Percentiles rank a stretch among this genome's conserved stretches.
phyloP scores from a whole-genome alignment of 2,888 invertebrate species.

The Xestoiulus laeticollis region DNA sequence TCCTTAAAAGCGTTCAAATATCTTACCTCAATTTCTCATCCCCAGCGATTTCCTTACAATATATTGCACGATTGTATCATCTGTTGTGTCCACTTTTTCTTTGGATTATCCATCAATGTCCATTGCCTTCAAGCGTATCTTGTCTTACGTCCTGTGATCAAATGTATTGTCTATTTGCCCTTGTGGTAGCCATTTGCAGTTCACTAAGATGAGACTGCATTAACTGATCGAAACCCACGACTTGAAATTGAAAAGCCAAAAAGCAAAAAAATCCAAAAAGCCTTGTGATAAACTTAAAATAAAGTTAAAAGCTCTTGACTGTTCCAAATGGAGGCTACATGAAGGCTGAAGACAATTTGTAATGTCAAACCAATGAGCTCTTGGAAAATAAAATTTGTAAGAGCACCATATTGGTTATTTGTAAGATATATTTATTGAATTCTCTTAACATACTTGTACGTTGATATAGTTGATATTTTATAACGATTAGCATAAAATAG shows the following conservation, averaged over 20 bases:
- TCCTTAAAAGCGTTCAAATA: background rate
- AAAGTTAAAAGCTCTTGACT: background rate
- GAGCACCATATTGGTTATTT: too few relatives aligned
- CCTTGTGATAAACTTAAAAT: background rate
- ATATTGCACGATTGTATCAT: background rate
- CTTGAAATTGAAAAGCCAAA: background rate
- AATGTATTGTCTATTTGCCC: background rate
- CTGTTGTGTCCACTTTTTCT: background rate
- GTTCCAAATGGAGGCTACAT: background rate
- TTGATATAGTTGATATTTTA: too few relatives aligned
- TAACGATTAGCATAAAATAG: too few relatives aligned
- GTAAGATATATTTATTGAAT: too few relatives aligned
- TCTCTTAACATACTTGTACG: too few relatives aligned
- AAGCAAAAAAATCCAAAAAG: background rate
- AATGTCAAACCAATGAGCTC: too few relatives aligned
- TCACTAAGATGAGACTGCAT: background rate
- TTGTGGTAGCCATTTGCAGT: background rate
- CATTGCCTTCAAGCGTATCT: background rate
- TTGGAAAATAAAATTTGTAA: background rate
- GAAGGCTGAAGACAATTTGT: background rate
- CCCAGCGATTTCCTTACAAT: background rate
- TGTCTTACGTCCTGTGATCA: background rate
- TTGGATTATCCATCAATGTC: constrained; percentile 24
- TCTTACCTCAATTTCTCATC: background rate
- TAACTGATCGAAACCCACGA: constrained; percentile 25